Base-by-base conservation (phyloP, 2,888 invertebrate species). In the Xestoiulus laeticollis region DNA sequence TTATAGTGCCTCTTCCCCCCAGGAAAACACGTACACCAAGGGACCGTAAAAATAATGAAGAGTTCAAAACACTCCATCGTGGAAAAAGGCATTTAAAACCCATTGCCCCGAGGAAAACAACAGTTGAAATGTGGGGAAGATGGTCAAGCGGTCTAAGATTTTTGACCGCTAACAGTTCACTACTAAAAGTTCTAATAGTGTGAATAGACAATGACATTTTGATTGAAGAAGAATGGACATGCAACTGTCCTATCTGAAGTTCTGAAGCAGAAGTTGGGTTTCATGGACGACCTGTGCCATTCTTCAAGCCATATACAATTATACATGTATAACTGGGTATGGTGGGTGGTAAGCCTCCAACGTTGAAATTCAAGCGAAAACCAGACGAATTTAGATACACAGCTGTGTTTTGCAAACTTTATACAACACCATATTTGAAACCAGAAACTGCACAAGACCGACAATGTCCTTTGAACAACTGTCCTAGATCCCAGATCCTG, bases 51-150 rank as follows among this genome's bases (percentile, higher is more conserved):
- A 59, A 59, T 59, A 59, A 59, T 59, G 59, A 59, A 59, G 59
- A 59, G 59, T 59, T 59, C 59, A 59, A 59, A 59, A 59, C 59
- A 59, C 59, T 59, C 22, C 59, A 59, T 85, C 33, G 22, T n/a
- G 26, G 85, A 85, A 85, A 85, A 38, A 85, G 26, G 44, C 85
- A 44, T 85, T 85, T 44, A 85, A 85, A 85, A 84, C 30, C 16
- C 16, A 84, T 1, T n/a, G 32, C 33, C 38, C 43, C 43, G 19
- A 85, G 43, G 85, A 85, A 85, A 85, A 85, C 82, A 68, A 22
- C 30, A 82, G 82, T 48, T 48, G 48, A 48, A 48, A 48, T n/a
- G 59, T 59, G 59, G n/a, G n/a, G 59, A 3, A 12, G 19, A 14
- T 59, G 59, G 48, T 48, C 48, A n/a, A 59, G 59, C 59, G 59